These are phyloP conservation scores for Ifrita kowaldi DNA, from an alignment of 2,113 vertebrate genomes.

Conservation along the genomic window DNA sequence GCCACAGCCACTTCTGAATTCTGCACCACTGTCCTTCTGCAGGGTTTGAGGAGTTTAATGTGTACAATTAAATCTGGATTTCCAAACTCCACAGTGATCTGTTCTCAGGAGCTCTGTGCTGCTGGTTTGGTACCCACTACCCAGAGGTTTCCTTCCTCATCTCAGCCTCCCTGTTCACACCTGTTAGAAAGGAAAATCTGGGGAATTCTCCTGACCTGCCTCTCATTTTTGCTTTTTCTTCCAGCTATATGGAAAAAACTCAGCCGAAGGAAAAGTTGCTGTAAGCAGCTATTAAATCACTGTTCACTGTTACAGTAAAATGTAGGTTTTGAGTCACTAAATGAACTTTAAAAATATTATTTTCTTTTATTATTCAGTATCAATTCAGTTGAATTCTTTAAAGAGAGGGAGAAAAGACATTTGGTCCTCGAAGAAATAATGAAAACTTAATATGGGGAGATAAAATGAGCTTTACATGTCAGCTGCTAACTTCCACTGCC, in stretches of 20 bases:
- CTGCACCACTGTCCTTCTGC: fast-evolving
- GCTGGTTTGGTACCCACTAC: not conserved
- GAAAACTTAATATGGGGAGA: not conserved
- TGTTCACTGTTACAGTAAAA: not conserved
- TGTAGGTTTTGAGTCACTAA: not conserved
- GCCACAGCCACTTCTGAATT: too few relatives aligned
- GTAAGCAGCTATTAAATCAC: not conserved
- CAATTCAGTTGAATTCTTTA: not conserved
- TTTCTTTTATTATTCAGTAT: not conserved
- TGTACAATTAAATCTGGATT: not conserved
- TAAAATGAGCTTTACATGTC: not conserved
- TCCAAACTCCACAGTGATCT: not conserved
- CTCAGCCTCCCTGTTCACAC: not conserved
- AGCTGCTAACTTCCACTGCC: not conserved
- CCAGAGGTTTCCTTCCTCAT: not conserved
- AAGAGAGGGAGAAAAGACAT: not conserved
- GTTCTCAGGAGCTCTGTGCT: not conserved
- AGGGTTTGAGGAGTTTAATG: not conserved
- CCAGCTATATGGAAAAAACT: not conserved
- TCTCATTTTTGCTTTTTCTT: not conserved
- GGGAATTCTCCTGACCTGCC: not conserved
- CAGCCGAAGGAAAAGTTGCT: not conserved
- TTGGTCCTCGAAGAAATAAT: not conserved
- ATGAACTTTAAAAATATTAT: not conserved
- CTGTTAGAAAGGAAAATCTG: not conserved